phyloP scores from a whole-genome alignment of 2,797 vertebrate genomes.

The Pygocentrus nattereri region DNA sequence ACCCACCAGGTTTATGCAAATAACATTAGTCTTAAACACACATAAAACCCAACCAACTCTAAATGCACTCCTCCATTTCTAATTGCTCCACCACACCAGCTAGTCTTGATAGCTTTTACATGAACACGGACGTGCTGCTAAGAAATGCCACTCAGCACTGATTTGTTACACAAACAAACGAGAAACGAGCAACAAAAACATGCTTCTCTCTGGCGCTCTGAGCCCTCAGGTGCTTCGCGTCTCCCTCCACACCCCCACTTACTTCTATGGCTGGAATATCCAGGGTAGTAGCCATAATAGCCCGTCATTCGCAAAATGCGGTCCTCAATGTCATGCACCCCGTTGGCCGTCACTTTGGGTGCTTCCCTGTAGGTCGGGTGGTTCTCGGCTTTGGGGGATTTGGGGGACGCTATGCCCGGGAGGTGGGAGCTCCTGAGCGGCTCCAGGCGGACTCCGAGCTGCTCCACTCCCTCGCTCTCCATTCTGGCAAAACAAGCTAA shows the following conservation, averaged over 20 bases:
- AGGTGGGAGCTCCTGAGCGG: slow-evolving; percentile 73
- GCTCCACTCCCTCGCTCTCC: slow-evolving; percentile 69
- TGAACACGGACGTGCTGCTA: not conserved
- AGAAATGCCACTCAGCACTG: slow-evolving; percentile 1
- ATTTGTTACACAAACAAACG: not conserved
- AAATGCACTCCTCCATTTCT: not conserved
- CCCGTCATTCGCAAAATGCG: slow-evolving; percentile 96
- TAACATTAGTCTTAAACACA: not conserved
- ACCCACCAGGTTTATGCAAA: not conserved
- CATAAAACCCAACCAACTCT: not conserved
- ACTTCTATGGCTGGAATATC: slow-evolving; percentile 97
- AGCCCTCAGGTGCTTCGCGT: not conserved
- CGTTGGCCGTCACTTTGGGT: slow-evolving; percentile 91
- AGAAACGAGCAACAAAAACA: not conserved
- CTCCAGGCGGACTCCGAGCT: slow-evolving; percentile 74
- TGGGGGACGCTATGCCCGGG: slow-evolving; percentile 74
- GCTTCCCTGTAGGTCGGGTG: slow-evolving; percentile 59
- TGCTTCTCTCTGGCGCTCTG: not conserved
- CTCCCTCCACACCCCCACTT: slow-evolving; percentile 72
- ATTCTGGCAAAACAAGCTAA: slow-evolving; percentile 61
- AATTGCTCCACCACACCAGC: not conserved
- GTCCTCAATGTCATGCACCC: slow-evolving; percentile 96
- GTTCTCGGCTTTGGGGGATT: slow-evolving; percentile 69
- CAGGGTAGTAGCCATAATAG: slow-evolving; percentile 98
- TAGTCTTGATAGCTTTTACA: slow-evolving; percentile 2